Evolutionary conservation across 2,113 vertebrate genomes (phyloP).

Genomic region (Tympanuchus pallidicinctus): DNA sequence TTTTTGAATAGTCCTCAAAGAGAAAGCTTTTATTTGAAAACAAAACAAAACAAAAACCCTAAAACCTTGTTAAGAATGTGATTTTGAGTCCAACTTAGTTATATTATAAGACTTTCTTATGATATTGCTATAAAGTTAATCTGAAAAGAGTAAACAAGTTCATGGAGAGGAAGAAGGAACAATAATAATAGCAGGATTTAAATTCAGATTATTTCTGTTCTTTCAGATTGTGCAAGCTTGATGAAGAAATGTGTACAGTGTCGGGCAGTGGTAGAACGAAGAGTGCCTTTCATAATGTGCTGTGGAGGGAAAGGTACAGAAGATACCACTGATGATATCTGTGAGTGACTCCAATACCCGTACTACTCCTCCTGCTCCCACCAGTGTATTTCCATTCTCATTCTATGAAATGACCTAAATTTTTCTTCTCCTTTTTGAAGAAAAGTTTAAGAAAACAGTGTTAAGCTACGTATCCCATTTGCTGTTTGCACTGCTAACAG

Average conservation of each 20-base stretch:
- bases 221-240: conserved; percentile 93
- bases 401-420: neutral
- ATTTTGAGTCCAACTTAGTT: neutral
- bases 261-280: conserved; percentile 94
- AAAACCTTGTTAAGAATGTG: neutral
- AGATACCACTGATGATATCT: conserved; percentile 93
- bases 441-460: neutral
- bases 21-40: neutral
- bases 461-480: neutral
- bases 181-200: neutral
- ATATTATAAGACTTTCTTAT: neutral
- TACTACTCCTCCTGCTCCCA: neutral
- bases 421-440: neutral
- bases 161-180: neutral
- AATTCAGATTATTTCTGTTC: neutral
- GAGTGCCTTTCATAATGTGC: conserved; percentile 95
- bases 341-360: conserved; percentile 85
- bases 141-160: neutral
- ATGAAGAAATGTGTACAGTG: conserved; percentile 99
- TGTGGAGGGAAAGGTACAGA: conserved; percentile 97
- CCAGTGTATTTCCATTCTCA: neutral
- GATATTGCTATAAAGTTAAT: neutral
- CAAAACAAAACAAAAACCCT: neutral
- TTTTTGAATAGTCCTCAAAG: neutral
- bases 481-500: neutral